phyloP scores from a whole-genome alignment of 2,888 invertebrate genomes.

The Temnothorax rugatulus region DNA sequence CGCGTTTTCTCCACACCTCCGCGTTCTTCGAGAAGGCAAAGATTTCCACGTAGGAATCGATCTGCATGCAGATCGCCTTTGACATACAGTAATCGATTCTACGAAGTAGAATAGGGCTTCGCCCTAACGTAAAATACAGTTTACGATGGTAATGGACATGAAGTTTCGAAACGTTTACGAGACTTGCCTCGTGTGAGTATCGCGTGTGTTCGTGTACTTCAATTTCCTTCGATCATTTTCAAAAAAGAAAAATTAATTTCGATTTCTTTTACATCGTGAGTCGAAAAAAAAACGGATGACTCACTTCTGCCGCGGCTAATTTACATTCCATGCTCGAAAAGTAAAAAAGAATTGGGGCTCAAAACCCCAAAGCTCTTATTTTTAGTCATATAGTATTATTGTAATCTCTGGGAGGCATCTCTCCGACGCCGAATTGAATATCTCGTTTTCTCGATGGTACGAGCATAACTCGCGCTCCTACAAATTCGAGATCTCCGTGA shows the following conservation, averaged over 20 bases:
- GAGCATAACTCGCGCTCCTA: neutral
- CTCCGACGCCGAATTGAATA: neutral
- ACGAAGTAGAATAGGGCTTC: neutral
- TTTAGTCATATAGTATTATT: neutral
- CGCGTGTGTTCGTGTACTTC: neutral
- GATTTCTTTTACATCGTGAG: neutral
- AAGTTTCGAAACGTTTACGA: neutral
- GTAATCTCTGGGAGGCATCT: neutral
- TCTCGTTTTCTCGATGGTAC: neutral
- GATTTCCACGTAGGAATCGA: slow-evolving; percentile 25
- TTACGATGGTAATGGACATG: slow-evolving; percentile 7
- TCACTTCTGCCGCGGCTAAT: neutral
- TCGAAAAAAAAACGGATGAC: neutral
- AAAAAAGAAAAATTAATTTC: neutral
- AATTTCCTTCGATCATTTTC: neutral
- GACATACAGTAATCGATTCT: neutral
- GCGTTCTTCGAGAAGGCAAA: slow-evolving; percentile 11
- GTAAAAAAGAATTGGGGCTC: neutral
- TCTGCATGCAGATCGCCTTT: slow-evolving; percentile 32
- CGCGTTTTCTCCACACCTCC: neutral
- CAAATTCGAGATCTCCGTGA: neutral
- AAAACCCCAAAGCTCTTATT: neutral
- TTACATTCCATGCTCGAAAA: neutral
- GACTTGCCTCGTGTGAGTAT: neutral
- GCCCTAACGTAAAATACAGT: slow-evolving; percentile 13